Evolutionary conservation across 1,140 invertebrate species (phyloP), one percentile per base, ranked within the genome.

Genomic region (Orius laevigatus): DNA sequence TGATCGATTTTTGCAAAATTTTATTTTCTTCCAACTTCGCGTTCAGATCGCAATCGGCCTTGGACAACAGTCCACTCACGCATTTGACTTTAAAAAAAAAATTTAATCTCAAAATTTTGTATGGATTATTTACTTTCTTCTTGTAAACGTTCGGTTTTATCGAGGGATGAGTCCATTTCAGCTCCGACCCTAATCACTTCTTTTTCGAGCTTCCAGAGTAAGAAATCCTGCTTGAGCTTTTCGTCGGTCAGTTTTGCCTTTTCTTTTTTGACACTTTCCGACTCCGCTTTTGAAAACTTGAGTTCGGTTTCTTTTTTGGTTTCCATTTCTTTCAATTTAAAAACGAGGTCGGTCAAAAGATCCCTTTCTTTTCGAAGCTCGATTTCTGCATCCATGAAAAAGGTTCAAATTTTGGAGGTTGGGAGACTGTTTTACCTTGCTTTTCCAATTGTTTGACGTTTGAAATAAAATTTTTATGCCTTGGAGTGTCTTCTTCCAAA

Each of bases 201-300:
- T 32, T 45, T 45, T 45, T 45, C 43, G 19, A 45, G 25, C 15
- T 33, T 45, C 43, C 43, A 45, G 6, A 45, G 11, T 6, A 45
- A 8, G 8, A 45, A 31, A 32, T 45, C 43, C 43, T 45, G 43
- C 12, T 45, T 45, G 19, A 45, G 25, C 18, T 45, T 45, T 32
- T 45, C 43, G 25, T 45, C 43, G 11, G 43, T 31, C 9, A 45
- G 20, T 16, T 31, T 45, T 12, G n/a, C 10, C 18, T 45, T 45
- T 31, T 45, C 43, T n/a, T 10, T 45, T 45, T 45, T 19, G n/a
- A 15, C n/a, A n/a, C 32, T 45, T 45, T 45, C 32, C 5, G 43
- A 45, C 5, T 12, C 43, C 9, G 25, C 43, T 45, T 45, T 10
- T 10, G 43, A 45, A n/a, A 18, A 11, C 15, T 12, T 45, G 3